Evolutionary conservation across 2,888 invertebrate genomes (phyloP), one percentile per base, ranked within the genome.

Genomic region (Geophilus truncorum): DNA sequence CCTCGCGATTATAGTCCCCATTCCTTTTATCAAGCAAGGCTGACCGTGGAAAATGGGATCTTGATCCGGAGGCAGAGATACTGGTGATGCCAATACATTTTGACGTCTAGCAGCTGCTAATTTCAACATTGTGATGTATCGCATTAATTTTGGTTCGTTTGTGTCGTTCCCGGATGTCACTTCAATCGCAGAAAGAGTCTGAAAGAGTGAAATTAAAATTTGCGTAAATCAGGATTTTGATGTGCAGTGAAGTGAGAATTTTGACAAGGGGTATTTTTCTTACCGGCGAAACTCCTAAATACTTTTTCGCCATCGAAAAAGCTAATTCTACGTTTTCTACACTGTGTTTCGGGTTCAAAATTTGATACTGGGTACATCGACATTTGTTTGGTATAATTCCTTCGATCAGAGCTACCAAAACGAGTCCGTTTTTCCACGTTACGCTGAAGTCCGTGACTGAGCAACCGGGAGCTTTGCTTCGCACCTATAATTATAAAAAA

Each of bases 1-100:
- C 36, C 80, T 80, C 9, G 82, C 83, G 79, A 81, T 30, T 28
- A 81, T 51, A 9, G 83, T 80, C 0, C 83, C 83, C 82, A 82
- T 81, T n/a, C 83, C 83, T 51, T 75, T 80, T 9, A 82, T 82
- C 10, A 81, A 77, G 57, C 81, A 82, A 51, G 76, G 45, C 6
- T 45, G 80, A 12, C 79, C 45, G 23, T 79, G 76, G 28, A 77
- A 34, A 2, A 75, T n/a, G 12, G 80, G 70, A 32, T 45, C 78
- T 12, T 82, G 34, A 18, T 32, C 57, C 15, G 30, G 28, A 2
- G 75, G 12, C 7, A 23, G 28, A 7, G 18, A 30, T 32, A 32
- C 45, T 10, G 40, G 36, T 34, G 70, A 18, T 40, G 40, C 75
- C 25, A 15, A 7, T 12, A 28, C 36, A 75, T 21, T 62, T 70